Evolutionary conservation across 2,888 invertebrate species (phyloP).

Genomic region (Microplitis manilae): DNA sequence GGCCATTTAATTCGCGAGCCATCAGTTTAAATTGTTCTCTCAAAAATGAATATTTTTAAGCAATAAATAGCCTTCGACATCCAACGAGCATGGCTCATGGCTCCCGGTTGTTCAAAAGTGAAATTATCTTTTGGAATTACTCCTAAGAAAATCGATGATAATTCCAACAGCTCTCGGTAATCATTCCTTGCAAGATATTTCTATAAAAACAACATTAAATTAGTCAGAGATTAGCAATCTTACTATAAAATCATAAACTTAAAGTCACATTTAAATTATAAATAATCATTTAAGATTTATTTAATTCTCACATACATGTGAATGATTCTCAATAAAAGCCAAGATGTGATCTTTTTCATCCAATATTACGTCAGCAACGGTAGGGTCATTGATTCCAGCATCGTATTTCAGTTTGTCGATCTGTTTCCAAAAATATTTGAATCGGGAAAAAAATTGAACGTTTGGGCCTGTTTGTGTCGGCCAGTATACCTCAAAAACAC

Average conservation of each 20-base stretch:
- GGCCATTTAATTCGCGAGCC: conserved; percentile 40
- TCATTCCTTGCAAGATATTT: background rate
- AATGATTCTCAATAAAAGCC: background rate
- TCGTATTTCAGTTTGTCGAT: background rate
- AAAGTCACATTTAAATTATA: too few relatives aligned
- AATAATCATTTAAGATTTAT: too few relatives aligned
- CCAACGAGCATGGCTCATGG: conserved; percentile 56
- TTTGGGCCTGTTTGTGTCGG: background rate
- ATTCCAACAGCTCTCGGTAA: background rate
- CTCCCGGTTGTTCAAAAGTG: conserved; percentile 49
- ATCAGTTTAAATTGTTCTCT: conserved; percentile 50
- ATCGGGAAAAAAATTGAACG: conserved; percentile 4
- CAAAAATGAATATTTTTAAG: conserved; percentile 45
- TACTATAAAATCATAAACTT: too few relatives aligned
- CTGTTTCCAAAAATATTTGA: background rate
- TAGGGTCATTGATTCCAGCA: background rate
- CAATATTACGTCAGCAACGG: background rate
- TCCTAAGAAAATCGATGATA: conserved; percentile 55
- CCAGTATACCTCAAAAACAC: conserved; percentile 9
- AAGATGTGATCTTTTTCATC: background rate
- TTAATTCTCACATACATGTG: conserved; percentile 6
- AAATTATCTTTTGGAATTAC: conserved; percentile 35
- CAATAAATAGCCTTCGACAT: conserved; percentile 55
- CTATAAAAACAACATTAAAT: background rate
- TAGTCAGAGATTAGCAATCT: too few relatives aligned